A percentile compares a stretch with the other conserved stretches of the same genome.
phyloP scores from a whole-genome alignment of 1,140 invertebrate genomes.

The Drosophila setifemur region DNA sequence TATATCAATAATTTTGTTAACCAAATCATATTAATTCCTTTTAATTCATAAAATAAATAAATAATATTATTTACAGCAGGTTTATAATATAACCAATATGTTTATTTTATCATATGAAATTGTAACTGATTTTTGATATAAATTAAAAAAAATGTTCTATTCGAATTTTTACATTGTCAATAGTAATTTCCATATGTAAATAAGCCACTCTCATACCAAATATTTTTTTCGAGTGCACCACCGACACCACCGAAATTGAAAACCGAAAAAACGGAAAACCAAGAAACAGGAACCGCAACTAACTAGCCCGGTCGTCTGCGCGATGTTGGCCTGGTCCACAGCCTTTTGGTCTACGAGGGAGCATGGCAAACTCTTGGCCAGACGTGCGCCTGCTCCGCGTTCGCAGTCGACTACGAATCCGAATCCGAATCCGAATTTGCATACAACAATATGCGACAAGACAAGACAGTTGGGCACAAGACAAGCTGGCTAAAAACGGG shows the following conservation, averaged over 20 bases:
- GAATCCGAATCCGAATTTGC: slow-evolving; percentile 38
- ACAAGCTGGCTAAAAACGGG: slow-evolving; percentile 75
- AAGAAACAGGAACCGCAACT: slow-evolving; percentile 68
- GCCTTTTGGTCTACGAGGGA: slow-evolving; percentile 8
- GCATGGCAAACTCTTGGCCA: slow-evolving; percentile 39
- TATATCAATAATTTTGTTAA: neutral
- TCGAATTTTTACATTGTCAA: too few species aligned
- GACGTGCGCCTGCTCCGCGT: slow-evolving; percentile 35
- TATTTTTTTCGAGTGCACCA: neutral
- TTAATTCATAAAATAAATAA: too few species aligned
- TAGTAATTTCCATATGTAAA: too few species aligned
- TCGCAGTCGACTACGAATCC: neutral
- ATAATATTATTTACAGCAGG: too few species aligned
- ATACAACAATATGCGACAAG: slow-evolving; percentile 66
- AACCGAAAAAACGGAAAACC: slow-evolving; percentile 47
- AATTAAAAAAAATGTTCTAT: too few species aligned
- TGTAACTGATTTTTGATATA: too few species aligned
- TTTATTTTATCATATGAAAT: too few species aligned
- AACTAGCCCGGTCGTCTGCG: slow-evolving; percentile 52
- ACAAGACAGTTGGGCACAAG: slow-evolving; percentile 57
- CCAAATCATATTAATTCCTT: too few species aligned
- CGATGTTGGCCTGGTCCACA: slow-evolving; percentile 17
- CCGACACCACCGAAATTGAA: slow-evolving; percentile 39
- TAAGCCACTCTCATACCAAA: too few species aligned
- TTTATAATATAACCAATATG: too few species aligned